Percentiles rank a stretch among this genome's conserved stretches.
These are phyloP conservation scores for Apodemus agrarius DNA, from an alignment of 2,797 vertebrate genomes.

Conservation along the genomic window DNA sequence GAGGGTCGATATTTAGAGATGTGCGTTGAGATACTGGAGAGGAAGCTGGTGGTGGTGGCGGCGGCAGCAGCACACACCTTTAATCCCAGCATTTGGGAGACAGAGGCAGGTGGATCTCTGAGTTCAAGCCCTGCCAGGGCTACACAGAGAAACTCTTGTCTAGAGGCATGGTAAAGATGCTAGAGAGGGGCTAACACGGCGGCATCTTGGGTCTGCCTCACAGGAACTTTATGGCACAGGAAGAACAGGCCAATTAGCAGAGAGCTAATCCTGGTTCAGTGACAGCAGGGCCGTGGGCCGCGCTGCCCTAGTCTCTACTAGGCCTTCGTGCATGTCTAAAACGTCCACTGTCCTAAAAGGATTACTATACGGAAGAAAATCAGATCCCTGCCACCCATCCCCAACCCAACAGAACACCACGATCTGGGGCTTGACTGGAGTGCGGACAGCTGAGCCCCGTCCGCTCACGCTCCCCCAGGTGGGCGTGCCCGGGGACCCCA, in stretches of 20 bases:
- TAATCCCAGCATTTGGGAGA: not conserved
- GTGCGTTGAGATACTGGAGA: not conserved
- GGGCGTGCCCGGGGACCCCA: not conserved
- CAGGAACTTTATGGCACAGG: fast-evolving
- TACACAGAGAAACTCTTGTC: not conserved
- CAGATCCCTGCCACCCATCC: not conserved
- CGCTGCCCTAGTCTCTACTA: not conserved
- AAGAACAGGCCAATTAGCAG: too few relatives aligned
- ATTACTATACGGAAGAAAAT: not conserved
- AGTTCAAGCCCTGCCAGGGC: not conserved
- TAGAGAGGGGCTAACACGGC: fast-evolving
- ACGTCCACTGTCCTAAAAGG: not conserved
- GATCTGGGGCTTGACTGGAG: not conserved
- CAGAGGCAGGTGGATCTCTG: not conserved
- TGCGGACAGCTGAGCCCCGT: fast-evolving
- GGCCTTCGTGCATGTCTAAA: not conserved
- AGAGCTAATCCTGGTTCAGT: not conserved
- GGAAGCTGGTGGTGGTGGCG: fast-evolving
- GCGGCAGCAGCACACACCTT: not conserved
- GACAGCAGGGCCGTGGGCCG: not conserved
- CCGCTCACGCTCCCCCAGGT: not conserved
- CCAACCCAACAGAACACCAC: too few relatives aligned
- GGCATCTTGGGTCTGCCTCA: not conserved
- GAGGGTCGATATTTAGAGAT: not conserved
- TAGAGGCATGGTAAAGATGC: not conserved